These are phyloP conservation scores for Embidobia sp. DNA, from an alignment of 2,888 invertebrate species.

Conservation along the genomic window DNA sequence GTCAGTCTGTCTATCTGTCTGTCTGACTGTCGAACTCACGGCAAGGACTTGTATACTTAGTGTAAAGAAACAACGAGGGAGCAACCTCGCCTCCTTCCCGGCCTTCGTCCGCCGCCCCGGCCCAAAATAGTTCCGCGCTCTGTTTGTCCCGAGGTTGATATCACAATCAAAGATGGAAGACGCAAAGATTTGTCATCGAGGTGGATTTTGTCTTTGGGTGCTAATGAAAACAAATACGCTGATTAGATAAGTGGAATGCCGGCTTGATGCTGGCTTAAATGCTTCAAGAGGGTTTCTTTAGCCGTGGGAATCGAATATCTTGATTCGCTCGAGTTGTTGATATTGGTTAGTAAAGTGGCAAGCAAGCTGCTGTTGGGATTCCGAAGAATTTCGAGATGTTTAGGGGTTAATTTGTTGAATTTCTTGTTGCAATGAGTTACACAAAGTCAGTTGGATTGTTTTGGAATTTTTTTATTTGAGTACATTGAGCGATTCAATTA, in stretches of 20 bases:
- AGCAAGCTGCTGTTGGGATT: background rate
- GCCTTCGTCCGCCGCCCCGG: too few species aligned
- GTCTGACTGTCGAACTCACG: slow-evolving; percentile 30
- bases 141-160: slow-evolving; percentile 25
- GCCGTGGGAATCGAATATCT: slow-evolving; percentile 5
- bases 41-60: slow-evolving; percentile 38
- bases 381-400: background rate
- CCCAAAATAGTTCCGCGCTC: slow-evolving; percentile 6
- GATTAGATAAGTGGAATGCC: slow-evolving; percentile 31
- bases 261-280: slow-evolving; percentile 14
- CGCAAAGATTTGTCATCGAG: slow-evolving; percentile 1
- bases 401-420: too few species aligned
- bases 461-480: too few species aligned
- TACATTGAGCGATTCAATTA: too few species aligned
- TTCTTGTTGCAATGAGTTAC: too few species aligned
- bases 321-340: slow-evolving; percentile 12
- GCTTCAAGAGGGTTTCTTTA: background rate
- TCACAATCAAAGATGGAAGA: slow-evolving; percentile 13
- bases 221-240: slow-evolving; percentile 35
- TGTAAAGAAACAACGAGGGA: slow-evolving; percentile 37
- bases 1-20: slow-evolving; percentile 61
- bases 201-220: slow-evolving; percentile 17
- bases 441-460: too few species aligned
- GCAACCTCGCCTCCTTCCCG: too few species aligned
- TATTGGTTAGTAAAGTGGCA: background rate